phyloP scores from a whole-genome alignment of 2,888 invertebrate species.

The Hirudinaria manillensis region DNA sequence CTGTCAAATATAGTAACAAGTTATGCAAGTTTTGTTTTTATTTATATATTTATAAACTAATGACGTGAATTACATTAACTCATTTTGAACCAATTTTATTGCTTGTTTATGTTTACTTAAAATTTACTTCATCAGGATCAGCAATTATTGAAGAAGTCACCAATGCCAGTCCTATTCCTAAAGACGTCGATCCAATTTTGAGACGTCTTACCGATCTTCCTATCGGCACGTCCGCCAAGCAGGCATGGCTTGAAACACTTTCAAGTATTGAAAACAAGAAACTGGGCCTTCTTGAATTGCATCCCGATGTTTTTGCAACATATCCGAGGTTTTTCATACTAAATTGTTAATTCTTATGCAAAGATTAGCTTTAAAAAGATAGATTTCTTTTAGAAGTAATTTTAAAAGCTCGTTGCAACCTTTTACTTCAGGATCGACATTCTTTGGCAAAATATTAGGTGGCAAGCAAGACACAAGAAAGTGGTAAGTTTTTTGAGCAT shows the following conservation, averaged over 20 bases:
- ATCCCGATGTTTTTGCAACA: constrained; percentile 78
- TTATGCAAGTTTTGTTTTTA: too few species aligned
- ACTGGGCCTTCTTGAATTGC: constrained; percentile 77
- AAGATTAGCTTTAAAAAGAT: too few species aligned
- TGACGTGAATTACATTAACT: too few species aligned
- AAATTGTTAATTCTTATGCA: constrained; percentile 8
- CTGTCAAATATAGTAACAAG: too few species aligned
- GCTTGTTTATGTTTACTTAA: too few species aligned
- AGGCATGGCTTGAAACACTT: constrained; percentile 54
- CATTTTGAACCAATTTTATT: too few species aligned
- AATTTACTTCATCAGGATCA: not conserved
- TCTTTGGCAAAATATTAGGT: constrained; percentile 74
- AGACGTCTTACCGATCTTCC: constrained; percentile 38
- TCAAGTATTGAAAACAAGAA: constrained; percentile 47
- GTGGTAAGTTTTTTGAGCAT: constrained; percentile 61
- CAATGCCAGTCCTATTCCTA: too few species aligned
- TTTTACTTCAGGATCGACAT: constrained; percentile 64
- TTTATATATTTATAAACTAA: too few species aligned
- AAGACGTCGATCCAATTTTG: not conserved
- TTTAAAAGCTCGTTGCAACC: not conserved
- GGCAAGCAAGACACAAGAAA: constrained; percentile 76
- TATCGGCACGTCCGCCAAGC: constrained; percentile 43
- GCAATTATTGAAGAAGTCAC: not conserved
- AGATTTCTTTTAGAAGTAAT: not conserved
- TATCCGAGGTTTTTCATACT: constrained; percentile 63